phyloP scores from a whole-genome alignment of 1,140 invertebrate species.

The Carcinoscorpius rotundicauda region DNA sequence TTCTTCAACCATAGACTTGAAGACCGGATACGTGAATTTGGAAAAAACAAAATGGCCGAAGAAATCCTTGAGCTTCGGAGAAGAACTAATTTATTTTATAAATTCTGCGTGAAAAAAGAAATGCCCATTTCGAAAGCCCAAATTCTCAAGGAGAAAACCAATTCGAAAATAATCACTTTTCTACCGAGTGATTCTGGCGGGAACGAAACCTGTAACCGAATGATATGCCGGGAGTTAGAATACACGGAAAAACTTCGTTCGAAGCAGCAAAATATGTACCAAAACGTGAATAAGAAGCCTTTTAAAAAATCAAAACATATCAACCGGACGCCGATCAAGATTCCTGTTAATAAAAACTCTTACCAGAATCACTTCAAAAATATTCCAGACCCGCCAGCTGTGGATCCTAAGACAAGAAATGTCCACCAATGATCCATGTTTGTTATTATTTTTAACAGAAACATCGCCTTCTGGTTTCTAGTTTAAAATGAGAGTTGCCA shows the following conservation, averaged over 20 bases:
- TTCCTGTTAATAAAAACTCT: no score
- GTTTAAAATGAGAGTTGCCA: no score
- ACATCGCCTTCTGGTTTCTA: no score
- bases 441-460: no score
- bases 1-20: slow-evolving; percentile 6
- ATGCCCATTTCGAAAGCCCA: background rate
- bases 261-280: background rate
- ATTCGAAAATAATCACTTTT: background rate
- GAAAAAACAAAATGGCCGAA: slow-evolving; percentile 2
- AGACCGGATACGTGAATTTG: slow-evolving; percentile 5
- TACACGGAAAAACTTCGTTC: background rate
- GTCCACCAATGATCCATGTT: no score
- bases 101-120: slow-evolving; percentile 5
- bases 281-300: no score
- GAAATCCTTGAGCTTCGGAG: slow-evolving; percentile 4
- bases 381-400: no score
- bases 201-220: background rate
- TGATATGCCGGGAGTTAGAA: background rate
- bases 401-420: no score
- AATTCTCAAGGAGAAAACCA: background rate
- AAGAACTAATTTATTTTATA: slow-evolving; percentile 3
- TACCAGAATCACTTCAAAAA: no score
- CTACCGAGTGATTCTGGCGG: background rate
- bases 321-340: no score
- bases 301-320: no score